phyloP scores from a whole-genome alignment of 2,113 vertebrate genomes.

The Archocentrus centrarchus region DNA sequence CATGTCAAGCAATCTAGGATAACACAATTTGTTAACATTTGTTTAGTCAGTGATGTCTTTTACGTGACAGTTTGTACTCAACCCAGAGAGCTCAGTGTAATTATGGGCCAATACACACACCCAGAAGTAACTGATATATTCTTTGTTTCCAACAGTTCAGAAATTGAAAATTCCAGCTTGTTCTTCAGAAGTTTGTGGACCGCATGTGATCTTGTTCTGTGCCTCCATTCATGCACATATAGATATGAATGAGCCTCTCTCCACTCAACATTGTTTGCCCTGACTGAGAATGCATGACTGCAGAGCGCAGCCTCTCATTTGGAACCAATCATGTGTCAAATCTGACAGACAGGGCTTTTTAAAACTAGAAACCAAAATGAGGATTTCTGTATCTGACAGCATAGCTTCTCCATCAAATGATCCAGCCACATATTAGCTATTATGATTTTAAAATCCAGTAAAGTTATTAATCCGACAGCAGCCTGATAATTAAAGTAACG shows the following conservation, averaged over 20 bases:
- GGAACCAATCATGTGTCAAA: constrained; percentile 61
- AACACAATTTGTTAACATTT: no score
- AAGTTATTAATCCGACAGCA: not conserved
- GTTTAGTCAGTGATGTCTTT: no score
- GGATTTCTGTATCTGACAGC: not conserved
- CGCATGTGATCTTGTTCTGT: constrained; percentile 12
- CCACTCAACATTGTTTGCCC: constrained; percentile 18
- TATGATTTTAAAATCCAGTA: not conserved
- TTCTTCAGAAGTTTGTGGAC: not conserved
- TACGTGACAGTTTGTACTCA: no score
- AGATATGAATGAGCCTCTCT: constrained; percentile 27
- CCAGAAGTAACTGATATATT: no score
- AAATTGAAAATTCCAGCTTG: not conserved
- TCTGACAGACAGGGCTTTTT: constrained; percentile 14
- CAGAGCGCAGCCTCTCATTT: constrained; percentile 29
- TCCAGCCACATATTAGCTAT: not conserved
- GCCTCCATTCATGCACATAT: constrained; percentile 28
- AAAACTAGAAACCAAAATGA: not conserved
- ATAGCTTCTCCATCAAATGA: not conserved
- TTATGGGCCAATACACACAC: no score
- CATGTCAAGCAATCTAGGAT: no score
- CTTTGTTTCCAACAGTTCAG: not conserved
- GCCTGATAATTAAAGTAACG: not conserved
- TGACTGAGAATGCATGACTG: constrained; percentile 53
- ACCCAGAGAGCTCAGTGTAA: no score